phyloP scores from a whole-genome alignment of 2,888 invertebrate species.

The Nemurella pictetii region DNA sequence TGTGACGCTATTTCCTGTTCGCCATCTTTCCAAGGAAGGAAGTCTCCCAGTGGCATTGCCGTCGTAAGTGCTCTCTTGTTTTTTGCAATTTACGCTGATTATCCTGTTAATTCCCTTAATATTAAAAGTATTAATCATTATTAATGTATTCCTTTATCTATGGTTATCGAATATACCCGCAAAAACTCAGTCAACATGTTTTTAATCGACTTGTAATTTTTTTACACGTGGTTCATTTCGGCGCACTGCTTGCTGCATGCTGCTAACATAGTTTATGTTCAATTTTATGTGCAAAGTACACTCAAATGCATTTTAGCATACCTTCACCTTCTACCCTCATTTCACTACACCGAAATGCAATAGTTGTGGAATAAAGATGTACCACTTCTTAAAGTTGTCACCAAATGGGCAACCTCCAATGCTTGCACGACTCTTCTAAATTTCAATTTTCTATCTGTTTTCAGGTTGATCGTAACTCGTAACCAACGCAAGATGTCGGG shows the following conservation, averaged over 20 bases:
- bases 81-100: constrained; percentile 1
- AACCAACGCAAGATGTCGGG: constrained; percentile 87
- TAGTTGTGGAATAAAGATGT: too few relatives aligned
- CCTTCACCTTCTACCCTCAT: too few relatives aligned
- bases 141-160: too few relatives aligned
- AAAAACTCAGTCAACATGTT: background rate
- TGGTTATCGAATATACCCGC: too few relatives aligned
- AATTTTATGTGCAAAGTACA: too few relatives aligned
- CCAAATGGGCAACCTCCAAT: too few relatives aligned
- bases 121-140: background rate
- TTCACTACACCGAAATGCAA: too few relatives aligned
- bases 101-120: background rate
- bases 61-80: constrained; percentile 9
- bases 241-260: background rate
- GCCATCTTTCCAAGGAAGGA: constrained; percentile 28
- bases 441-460: background rate
- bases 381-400: too few relatives aligned
- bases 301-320: too few relatives aligned
- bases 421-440: too few relatives aligned
- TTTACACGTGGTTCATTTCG: background rate
- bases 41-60: constrained; percentile 27
- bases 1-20: background rate
- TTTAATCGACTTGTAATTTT: background rate
- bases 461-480: constrained; percentile 29
- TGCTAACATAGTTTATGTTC: too few relatives aligned